Percentiles rank a stretch among this genome's conserved stretches.
Conservation (phyloP, 2,888 invertebrate species). For the Lithophane socia region DNA sequence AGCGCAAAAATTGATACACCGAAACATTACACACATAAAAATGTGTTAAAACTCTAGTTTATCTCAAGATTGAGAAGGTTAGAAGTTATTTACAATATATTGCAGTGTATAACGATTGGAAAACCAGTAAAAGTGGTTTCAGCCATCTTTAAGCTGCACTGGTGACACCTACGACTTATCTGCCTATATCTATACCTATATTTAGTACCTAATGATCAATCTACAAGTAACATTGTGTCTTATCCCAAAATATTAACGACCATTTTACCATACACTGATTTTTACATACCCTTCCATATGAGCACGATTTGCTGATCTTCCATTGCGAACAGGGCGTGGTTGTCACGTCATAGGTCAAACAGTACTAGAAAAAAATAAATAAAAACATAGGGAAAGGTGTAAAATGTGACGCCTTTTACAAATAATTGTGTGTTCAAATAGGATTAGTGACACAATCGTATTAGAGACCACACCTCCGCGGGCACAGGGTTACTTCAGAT, state of each 20-base stretch:
- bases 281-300: slow-evolving; percentile 50
- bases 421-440: slow-evolving; percentile 76
- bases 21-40: neutral
- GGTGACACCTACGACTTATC: slow-evolving; percentile 27
- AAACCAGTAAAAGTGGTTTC: slow-evolving; percentile 30
- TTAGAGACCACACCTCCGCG: slow-evolving; percentile 81
- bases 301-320: slow-evolving; percentile 44
- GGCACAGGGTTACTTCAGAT: slow-evolving; percentile 58
- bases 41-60: slow-evolving; percentile 10
- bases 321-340: slow-evolving; percentile 69
- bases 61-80: neutral
- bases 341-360: slow-evolving; percentile 59
- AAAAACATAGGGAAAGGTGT: slow-evolving; percentile 60
- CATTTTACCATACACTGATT: slow-evolving; percentile 58
- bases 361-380: slow-evolving; percentile 49
- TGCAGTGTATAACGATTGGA: slow-evolving; percentile 1
- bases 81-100: slow-evolving; percentile 6
- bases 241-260: slow-evolving; percentile 63
- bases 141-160: slow-evolving; percentile 52
- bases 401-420: slow-evolving; percentile 78
- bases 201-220: slow-evolving; percentile 25
- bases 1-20: neutral
- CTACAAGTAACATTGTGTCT: slow-evolving; percentile 63
- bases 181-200: slow-evolving; percentile 5
- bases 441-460: slow-evolving; percentile 81